Evolutionary conservation across 2,797 vertebrate genomes (phyloP).

Genomic region (Gorsachius magnificus): DNA sequence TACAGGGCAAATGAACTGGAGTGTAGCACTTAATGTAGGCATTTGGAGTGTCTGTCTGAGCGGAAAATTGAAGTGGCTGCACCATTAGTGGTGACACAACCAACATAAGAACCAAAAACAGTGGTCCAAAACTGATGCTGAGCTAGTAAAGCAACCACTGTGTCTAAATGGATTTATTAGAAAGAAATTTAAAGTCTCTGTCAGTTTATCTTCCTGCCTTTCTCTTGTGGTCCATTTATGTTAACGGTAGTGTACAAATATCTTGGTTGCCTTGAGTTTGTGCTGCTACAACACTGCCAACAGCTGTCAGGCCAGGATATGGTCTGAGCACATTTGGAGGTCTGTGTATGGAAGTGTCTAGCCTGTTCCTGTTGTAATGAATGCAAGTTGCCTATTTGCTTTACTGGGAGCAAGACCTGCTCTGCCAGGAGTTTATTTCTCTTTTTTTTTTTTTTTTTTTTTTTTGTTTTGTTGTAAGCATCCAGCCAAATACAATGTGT

Average conservation of each 20-base stretch:
- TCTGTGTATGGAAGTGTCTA: background rate
- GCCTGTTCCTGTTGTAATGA: background rate
- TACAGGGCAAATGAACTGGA: background rate
- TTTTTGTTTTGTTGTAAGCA: background rate
- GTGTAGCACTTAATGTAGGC: constrained; percentile 12
- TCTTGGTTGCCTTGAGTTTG: background rate
- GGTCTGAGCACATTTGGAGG: background rate
- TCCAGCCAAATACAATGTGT: background rate
- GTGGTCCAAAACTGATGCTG: background rate
- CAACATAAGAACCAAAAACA: background rate
- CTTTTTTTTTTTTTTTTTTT: background rate
- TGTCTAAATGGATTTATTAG: background rate
- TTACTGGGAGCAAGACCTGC: background rate
- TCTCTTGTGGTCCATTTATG: background rate
- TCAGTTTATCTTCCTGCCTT: background rate
- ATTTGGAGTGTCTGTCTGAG: background rate
- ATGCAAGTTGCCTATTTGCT: background rate
- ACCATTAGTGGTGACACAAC: background rate
- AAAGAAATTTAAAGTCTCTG: background rate
- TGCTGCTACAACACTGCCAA: constrained; percentile 8
- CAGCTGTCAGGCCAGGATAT: background rate
- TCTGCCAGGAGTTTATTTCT: background rate
- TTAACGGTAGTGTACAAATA: background rate
- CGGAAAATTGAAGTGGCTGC: background rate
- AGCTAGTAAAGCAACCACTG: background rate